A percentile compares a stretch with the other conserved stretches of the same genome.
These are phyloP conservation scores for Scolopax rusticola DNA, from an alignment of 2,797 vertebrate genomes.

Conservation along the genomic window DNA sequence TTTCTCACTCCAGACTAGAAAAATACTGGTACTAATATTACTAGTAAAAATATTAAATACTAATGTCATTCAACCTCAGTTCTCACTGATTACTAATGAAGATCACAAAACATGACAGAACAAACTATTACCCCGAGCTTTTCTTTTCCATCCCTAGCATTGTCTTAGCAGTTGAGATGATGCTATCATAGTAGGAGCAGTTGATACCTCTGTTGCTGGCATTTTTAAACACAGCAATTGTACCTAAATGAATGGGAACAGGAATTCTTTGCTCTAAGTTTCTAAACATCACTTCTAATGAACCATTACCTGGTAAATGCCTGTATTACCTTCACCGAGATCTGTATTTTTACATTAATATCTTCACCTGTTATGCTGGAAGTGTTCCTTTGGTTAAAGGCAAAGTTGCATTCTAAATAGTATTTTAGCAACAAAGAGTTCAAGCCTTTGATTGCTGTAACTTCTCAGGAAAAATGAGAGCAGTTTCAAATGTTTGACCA, in stretches of 20 bases:
- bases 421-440: neutral
- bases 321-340: neutral
- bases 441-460: neutral
- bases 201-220: neutral
- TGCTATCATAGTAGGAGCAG: neutral
- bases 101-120: neutral
- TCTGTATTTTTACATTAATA: neutral
- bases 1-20: neutral
- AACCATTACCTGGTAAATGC: neutral
- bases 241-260: neutral
- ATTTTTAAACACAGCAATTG: neutral
- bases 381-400: neutral
- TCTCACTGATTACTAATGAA: conserved; percentile 30
- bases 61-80: neutral
- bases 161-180: neutral
- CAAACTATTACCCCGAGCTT: neutral
- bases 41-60: no score
- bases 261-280: neutral
- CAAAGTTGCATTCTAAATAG: neutral
- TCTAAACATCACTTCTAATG: neutral
- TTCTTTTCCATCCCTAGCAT: neutral
- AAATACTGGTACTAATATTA: conserved; percentile 9
- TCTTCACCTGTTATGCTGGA: neutral
- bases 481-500: neutral
- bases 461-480: neutral